A percentile compares a stretch with the other conserved stretches of the same genome.
phyloP scores from a whole-genome alignment of 1,140 invertebrate species.

The Eurytemora carolleeae region DNA sequence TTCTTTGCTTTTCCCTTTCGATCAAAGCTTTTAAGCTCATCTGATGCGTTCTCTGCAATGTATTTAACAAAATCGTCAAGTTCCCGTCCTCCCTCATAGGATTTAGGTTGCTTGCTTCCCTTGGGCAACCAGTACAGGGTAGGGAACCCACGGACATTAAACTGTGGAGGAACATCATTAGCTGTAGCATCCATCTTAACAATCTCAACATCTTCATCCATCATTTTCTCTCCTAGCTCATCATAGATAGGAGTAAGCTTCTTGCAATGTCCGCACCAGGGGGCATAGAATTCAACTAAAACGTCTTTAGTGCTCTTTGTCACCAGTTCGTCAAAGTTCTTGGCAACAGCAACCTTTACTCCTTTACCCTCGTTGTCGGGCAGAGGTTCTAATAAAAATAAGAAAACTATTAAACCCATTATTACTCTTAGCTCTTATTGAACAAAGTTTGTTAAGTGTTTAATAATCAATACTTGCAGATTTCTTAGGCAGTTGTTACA shows the following conservation, averaged over 20 bases:
- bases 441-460: too few species aligned
- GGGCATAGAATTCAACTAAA: constrained; percentile 91
- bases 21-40: constrained; percentile 68
- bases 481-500: too few species aligned
- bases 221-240: constrained; percentile 76
- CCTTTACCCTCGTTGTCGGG: constrained; percentile 62
- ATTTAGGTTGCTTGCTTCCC: constrained; percentile 11
- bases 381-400: too few species aligned
- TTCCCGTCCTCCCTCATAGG: constrained; percentile 61
- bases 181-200: constrained; percentile 96
- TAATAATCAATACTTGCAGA: too few species aligned
- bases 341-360: constrained; percentile 79
- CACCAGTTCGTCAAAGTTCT: constrained; percentile 91
- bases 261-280: constrained; percentile 98
- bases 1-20: constrained; percentile 69
- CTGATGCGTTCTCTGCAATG: constrained; percentile 73
- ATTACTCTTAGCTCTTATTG: too few species aligned
- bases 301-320: constrained; percentile 77
- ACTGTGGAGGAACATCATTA: constrained; percentile 84
- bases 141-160: constrained; percentile 88
- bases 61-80: constrained; percentile 90
- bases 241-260: constrained; percentile 80
- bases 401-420: too few species aligned
- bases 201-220: constrained; percentile 69
- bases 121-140: constrained; percentile 90